A percentile compares a stretch with the other conserved stretches of the same genome.
phyloP scores from a whole-genome alignment of 2,797 vertebrate species.

The Corythornis leucogaster region DNA sequence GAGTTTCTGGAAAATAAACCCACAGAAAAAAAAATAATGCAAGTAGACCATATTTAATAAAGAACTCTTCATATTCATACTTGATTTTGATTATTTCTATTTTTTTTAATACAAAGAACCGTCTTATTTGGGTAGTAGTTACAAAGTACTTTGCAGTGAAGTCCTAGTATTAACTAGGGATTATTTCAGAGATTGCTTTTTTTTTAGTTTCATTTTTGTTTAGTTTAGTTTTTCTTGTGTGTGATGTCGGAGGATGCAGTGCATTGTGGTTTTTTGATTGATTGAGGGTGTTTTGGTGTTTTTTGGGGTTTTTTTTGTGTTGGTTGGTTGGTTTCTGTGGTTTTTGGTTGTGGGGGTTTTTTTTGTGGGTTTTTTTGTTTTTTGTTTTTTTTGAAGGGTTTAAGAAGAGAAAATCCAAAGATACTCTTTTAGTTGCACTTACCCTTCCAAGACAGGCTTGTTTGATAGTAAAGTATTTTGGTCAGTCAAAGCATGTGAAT shows the following conservation, averaged over 20 bases:
- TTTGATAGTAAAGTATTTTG: background rate
- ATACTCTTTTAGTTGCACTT: background rate
- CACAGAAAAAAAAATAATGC: background rate
- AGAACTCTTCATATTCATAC: background rate
- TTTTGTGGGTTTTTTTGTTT: no score
- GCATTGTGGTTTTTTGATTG: background rate
- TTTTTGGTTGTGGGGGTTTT: no score
- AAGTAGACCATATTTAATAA: background rate
- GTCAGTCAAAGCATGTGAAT: background rate
- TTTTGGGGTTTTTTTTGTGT: no score
- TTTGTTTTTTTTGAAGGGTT: background rate
- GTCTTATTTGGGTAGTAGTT: background rate
- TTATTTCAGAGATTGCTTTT: background rate
- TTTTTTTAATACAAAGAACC: background rate
- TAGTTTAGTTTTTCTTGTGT: background rate
- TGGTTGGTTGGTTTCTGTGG: no score
- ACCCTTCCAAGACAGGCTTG: background rate
- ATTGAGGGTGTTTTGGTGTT: background rate
- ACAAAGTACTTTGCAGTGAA: background rate
- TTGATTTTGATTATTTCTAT: background rate
- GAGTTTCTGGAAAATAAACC: background rate
- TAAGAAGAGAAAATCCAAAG: background rate
- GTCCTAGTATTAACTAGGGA: background rate
- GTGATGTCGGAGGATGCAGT: no score
- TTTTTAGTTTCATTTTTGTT: background rate